Percentiles rank a stretch among this genome's conserved stretches.
Conservation (phyloP, 2,113 vertebrate species). For the Morone saxatilis region DNA sequence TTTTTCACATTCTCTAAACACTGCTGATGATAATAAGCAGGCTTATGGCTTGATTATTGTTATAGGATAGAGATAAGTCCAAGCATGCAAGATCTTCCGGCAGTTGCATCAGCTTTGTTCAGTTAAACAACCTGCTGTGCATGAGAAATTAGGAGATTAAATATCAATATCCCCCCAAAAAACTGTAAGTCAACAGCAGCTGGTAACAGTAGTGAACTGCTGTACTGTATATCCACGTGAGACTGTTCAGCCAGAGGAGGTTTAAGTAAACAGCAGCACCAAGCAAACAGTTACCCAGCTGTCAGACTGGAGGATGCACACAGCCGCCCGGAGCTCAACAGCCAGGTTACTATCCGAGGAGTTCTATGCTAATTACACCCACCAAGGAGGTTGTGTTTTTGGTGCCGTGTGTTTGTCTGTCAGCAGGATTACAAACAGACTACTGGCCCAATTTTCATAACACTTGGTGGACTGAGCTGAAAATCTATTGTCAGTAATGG, state of each 20-base stretch:
- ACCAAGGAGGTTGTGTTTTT: no score
- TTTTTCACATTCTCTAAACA: conserved; percentile 35
- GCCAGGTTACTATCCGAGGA: not conserved
- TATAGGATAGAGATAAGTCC: conserved; percentile 2
- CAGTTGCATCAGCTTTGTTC: conserved; percentile 59
- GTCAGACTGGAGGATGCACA: conserved; percentile 19
- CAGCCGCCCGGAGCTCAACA: conserved; percentile 11
- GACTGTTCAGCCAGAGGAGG: conserved; percentile 41
- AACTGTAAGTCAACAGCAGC: conserved; percentile 22
- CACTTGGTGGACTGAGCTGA: no score
- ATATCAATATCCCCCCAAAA: conserved; percentile 17
- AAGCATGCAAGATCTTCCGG: conserved; percentile 26
- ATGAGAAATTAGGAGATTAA: conserved; percentile 46
- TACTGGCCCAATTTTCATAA: no score
- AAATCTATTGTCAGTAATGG: no score
- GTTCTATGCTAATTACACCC: not conserved
- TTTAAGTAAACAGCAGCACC: conserved; percentile 45
- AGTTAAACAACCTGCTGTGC: conserved; percentile 50
- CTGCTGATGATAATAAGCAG: conserved; percentile 46
- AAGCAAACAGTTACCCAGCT: conserved; percentile 12
- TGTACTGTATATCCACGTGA: conserved; percentile 6
- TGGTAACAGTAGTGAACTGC: not conserved
- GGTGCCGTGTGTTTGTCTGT: no score
- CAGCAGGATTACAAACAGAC: no score
- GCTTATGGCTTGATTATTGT: conserved; percentile 41